Base-by-base conservation (phyloP, 2,888 invertebrate species). In the Agrochola litura region DNA sequence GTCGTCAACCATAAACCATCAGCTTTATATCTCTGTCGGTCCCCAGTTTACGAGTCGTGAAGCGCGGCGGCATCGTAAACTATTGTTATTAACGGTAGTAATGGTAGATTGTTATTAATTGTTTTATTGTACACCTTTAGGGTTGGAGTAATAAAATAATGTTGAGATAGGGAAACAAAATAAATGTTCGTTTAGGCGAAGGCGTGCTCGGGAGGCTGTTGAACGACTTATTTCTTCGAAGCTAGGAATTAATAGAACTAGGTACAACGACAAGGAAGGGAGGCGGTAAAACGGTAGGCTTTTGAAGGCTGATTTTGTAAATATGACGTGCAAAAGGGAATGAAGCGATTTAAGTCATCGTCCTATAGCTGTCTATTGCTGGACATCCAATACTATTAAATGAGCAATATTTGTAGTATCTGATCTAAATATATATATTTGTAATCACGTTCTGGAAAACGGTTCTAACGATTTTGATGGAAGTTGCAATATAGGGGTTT, bases 21-120 rank as follows among this genome's bases (percentile, higher is more conserved):
- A 65, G 60, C 12, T 76, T 83, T 74, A 83, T 85, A 76, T 64
- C 65, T 75, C 78, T 78, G 73, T 19, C 65, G 41, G 60, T 72
- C 10, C 76, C 54, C 65, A 12, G 71, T 85, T 83, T 74, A 83
- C 63, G 82, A 73, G 82, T 74, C 68, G 77, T 77, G 77, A 73
- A 73, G 76, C 69, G 56, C n/a, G 46, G 61, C 6, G 10, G 6
- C 22, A 9, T 77, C 85, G 73, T 83, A 74, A 81, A 73, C 70
- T 56, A 70, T 69, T 66, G 77, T 85, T 77, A 74, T 67, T 43
- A 4, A 67, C n/a, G 6, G 60, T 5, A 8, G 74, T 79, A 68
- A 75, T 19, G 8, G 64, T 43, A n/a, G 10, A 54, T 77, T 72
- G 63, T 80, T 84, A 79, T 72, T 74, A 84, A 73, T 81, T 52